Conservation (phyloP, 2,797 vertebrate species). For the Chanos chanos region DNA sequence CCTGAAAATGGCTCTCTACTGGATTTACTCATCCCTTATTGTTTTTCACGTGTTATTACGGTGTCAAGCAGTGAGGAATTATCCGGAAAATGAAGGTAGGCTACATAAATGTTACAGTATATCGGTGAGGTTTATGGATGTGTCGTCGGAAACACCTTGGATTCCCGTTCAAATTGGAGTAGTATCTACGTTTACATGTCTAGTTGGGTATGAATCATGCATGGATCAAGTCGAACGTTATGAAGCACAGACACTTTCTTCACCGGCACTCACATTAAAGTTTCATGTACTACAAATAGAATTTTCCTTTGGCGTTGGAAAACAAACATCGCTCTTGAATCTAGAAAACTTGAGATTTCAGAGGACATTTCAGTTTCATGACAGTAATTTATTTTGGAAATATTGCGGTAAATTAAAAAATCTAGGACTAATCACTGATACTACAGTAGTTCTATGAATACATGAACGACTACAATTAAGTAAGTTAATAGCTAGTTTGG, state of each 20-base stretch:
- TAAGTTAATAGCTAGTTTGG: too few relatives aligned
- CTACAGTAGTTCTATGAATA: too few relatives aligned
- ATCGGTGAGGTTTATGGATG: background rate
- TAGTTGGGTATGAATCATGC: background rate
- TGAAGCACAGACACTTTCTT: background rate
- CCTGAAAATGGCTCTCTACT: constrained; percentile 50
- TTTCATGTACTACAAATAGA: background rate
- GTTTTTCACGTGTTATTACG: constrained; percentile 29
- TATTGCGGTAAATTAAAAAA: too few relatives aligned
- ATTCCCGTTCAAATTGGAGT: constrained; percentile 8
- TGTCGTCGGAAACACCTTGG: background rate
- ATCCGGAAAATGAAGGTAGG: constrained; percentile 56
- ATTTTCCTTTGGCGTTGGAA: background rate
- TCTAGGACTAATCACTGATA: too few relatives aligned
- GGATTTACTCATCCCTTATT: constrained; percentile 49
- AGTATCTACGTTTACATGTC: too few relatives aligned
- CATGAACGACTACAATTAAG: too few relatives aligned
- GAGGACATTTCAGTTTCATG: background rate
- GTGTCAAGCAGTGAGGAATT: constrained; percentile 46
- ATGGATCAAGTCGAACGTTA: background rate
- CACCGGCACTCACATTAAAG: background rate
- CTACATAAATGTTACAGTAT: constrained; percentile 12
- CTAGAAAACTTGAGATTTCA: background rate
- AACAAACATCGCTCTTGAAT: background rate
- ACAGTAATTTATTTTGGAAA: too few relatives aligned